These are phyloP conservation scores for Planococcus citri DNA, from an alignment of 1,140 invertebrate genomes.

Conservation along the genomic window DNA sequence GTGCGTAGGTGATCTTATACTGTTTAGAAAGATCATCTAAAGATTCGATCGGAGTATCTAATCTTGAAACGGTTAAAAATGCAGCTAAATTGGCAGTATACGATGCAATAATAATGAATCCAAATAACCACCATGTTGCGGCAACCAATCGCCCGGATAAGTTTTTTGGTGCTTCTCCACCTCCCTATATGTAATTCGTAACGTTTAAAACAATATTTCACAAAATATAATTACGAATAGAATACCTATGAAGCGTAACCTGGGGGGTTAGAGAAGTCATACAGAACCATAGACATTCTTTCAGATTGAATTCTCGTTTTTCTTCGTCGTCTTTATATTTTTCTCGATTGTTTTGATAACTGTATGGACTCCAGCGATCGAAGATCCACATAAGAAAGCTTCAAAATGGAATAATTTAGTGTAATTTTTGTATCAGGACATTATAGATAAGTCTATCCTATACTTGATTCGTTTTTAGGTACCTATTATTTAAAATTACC, in stretches of 20 bases:
- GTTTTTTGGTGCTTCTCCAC: constrained; percentile 92
- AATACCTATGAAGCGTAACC: constrained; percentile 31
- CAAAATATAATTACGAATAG: not conserved
- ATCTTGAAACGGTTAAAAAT: constrained; percentile 79
- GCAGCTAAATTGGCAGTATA: constrained; percentile 95
- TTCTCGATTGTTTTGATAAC: constrained; percentile 85
- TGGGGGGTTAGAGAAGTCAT: constrained; percentile 96
- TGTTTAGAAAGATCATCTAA: constrained; percentile 87
- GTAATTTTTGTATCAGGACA: no score
- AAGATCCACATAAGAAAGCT: constrained; percentile 91
- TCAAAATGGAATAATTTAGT: constrained; percentile 29
- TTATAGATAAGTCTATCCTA: no score
- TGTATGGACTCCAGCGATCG: constrained; percentile 91
- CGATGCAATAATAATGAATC: constrained; percentile 95
- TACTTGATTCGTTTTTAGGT: no score
- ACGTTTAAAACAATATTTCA: not conserved
- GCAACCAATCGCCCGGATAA: constrained; percentile 82
- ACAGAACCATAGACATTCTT: constrained; percentile 97
- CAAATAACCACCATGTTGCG: constrained; percentile 96
- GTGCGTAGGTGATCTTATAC: constrained; percentile 90
- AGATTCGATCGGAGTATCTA: constrained; percentile 84
- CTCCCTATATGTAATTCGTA: constrained; percentile 43
- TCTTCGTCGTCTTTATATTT: constrained; percentile 90
- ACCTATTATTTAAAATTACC: constrained; percentile 40
- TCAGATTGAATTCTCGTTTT: constrained; percentile 86